Percentiles rank a stretch among this genome's conserved stretches.
phyloP scores from a whole-genome alignment of 2,113 vertebrate genomes.

The Drymodes brunneopygia region DNA sequence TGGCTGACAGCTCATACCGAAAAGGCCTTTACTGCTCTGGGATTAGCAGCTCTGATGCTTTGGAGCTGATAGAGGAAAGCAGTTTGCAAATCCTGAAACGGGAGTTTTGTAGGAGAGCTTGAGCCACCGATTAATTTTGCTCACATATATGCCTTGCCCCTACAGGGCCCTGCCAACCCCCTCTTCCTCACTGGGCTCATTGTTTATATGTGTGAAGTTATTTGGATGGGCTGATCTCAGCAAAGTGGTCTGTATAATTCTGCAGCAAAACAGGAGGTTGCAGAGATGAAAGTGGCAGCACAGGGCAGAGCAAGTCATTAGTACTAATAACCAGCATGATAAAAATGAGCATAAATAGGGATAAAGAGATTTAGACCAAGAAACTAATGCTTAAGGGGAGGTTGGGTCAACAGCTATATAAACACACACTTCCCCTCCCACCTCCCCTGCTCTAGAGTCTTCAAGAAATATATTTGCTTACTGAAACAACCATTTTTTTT shows the following conservation, averaged over 20 bases:
- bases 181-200: not conserved
- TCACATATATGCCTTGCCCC: not conserved
- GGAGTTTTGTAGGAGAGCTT: not conserved
- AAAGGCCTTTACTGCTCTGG: slow-evolving; percentile 7
- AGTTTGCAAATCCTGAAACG: not conserved
- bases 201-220: not conserved
- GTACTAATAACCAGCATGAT: not conserved
- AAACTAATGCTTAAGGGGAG: not conserved
- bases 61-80: not conserved
- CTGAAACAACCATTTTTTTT: not conserved
- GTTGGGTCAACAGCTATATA: not conserved
- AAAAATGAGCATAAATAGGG: not conserved
- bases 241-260: not conserved
- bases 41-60: not conserved
- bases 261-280: not conserved
- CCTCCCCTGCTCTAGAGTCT: not conserved
- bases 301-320: not conserved
- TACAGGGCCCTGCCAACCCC: not conserved
- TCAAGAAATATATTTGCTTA: slow-evolving; percentile 18
- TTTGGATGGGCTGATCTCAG: not conserved
- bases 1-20: slow-evolving; percentile 24
- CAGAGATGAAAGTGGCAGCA: not conserved
- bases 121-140: not conserved
- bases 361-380: slow-evolving; percentile 12
- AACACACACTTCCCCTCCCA: not conserved